These are phyloP conservation scores for Orbicella faveolata DNA, from an alignment of 64 coral and sea anemone genomes.

Conservation along the genomic window DNA sequence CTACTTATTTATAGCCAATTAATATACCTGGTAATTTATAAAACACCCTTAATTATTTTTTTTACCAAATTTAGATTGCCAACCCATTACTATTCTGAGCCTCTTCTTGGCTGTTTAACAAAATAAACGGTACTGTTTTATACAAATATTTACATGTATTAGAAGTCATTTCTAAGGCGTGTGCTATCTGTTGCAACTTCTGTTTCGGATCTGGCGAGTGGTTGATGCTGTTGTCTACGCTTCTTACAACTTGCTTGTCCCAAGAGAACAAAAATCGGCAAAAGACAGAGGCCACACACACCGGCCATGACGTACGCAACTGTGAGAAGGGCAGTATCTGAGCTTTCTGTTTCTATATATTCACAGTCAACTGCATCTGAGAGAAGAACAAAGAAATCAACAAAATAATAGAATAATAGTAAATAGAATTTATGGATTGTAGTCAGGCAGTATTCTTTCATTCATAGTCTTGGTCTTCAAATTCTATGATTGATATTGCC, in stretches of 20 bases:
- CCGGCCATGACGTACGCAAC: conserved; percentile 98
- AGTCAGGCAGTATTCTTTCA: neutral
- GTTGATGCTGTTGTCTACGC: conserved; percentile 30
- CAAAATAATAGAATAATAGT: neutral
- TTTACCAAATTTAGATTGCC: no score
- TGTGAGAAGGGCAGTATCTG: conserved; percentile 91
- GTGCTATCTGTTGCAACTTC: neutral
- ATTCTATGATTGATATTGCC: no score
- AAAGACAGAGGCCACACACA: conserved; percentile 89
- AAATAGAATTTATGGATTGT: neutral
- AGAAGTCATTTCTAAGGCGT: conserved; percentile 58
- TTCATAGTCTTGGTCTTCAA: no score
- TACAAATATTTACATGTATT: neutral
- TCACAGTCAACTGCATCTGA: conserved; percentile 97
- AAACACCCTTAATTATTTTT: no score
- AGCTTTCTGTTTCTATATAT: conserved; percentile 98
- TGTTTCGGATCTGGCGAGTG: neutral
- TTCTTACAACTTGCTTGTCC: conserved; percentile 84
- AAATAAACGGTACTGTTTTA: neutral
- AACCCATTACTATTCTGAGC: no score
- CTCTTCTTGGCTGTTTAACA: no score
- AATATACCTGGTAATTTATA: no score
- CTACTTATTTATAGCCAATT: neutral
- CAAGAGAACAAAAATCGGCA: conserved; percentile 95
- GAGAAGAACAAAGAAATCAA: conserved; percentile 5